Evolutionary conservation across 2,113 vertebrate genomes (phyloP), one percentile per base, ranked within the genome.

Genomic region (Aspiorhynchus laticeps): DNA sequence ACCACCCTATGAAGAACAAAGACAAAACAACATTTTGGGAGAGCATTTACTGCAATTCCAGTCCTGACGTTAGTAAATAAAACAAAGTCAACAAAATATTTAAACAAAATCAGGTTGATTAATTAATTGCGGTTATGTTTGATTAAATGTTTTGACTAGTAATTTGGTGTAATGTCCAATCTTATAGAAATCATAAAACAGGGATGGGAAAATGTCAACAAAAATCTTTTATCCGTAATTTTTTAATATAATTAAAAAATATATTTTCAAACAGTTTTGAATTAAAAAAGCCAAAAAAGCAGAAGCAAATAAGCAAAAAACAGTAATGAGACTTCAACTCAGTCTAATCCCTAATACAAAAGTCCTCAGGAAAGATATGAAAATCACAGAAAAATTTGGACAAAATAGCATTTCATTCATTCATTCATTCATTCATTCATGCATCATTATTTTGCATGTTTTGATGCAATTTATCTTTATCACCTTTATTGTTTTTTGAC

Each of bases 1-100:
- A 94, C 96, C 93, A 91, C 51, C 5, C 21, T 63, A 46, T 65
- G 59, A 81, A 38, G 26, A 46, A 61, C 87, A 63, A 56, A 71
- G 65, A 28, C 74, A 71, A 80, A 84, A 87, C 69, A 88, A 84
- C 31, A 65, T 74, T 31, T n/a, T 46, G 43, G 53, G 65, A 53
- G 38, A 41, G 36, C 63, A 41, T 80, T 79, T 81, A 31, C 38
- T 75, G 26, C 77, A 28, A 8, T 77, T 65, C 28, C 56, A 51
- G 15, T 51, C 11, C 7, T 9, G 56, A 61, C 56, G 24, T 24
- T n/a, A n/a, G 12, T 76, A 76, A 48, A 76, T 76, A 76, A 75
- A 75, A 75, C 73, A 75, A 48, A 7, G 41, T 76, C 2, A 26
- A 4, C 73, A 8, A 81, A 81, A 65, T 81, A 81, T 81, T 81